Percentiles rank a stretch among this genome's conserved stretches.
Conservation (phyloP, 35 echinoderm and acorn worm genomes). For the Apostichopus parvimensis region DNA sequence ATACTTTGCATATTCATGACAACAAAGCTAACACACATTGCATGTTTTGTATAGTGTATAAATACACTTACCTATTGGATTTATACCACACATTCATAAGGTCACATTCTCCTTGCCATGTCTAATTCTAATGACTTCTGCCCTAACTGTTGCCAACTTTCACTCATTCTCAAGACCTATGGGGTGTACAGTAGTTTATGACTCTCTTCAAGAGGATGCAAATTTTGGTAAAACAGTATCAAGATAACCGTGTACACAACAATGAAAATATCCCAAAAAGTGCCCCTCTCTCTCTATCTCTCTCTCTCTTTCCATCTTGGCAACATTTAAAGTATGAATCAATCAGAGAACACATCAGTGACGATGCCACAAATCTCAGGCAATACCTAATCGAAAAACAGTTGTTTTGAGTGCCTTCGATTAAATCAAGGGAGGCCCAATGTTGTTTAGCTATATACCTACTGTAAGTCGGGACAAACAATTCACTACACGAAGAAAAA, state of each 20-base stretch:
- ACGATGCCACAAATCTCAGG: background rate
- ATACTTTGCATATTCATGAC: too few relatives aligned
- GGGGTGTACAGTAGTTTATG: background rate
- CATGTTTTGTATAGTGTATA: too few relatives aligned
- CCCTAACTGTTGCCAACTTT: background rate
- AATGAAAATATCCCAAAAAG: background rate
- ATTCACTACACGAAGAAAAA: background rate
- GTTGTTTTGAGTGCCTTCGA: conserved; percentile 33
- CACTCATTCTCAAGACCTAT: background rate
- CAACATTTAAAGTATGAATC: background rate
- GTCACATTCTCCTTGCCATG: too few relatives aligned
- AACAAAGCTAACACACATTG: too few relatives aligned
- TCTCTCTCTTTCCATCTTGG: background rate
- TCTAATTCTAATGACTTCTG: background rate
- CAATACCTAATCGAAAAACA: conserved; percentile 4
- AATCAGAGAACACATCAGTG: background rate
- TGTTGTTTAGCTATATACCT: background rate
- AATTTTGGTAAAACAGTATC: background rate
- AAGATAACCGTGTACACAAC: background rate
- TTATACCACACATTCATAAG: too few relatives aligned
- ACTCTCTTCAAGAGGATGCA: background rate
- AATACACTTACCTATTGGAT: too few relatives aligned
- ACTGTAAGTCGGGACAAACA: background rate
- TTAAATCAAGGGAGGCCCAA: conserved; percentile 29
- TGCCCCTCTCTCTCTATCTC: background rate